phyloP scores from a whole-genome alignment of 1,140 invertebrate species.

The Hormaphis cornu region DNA sequence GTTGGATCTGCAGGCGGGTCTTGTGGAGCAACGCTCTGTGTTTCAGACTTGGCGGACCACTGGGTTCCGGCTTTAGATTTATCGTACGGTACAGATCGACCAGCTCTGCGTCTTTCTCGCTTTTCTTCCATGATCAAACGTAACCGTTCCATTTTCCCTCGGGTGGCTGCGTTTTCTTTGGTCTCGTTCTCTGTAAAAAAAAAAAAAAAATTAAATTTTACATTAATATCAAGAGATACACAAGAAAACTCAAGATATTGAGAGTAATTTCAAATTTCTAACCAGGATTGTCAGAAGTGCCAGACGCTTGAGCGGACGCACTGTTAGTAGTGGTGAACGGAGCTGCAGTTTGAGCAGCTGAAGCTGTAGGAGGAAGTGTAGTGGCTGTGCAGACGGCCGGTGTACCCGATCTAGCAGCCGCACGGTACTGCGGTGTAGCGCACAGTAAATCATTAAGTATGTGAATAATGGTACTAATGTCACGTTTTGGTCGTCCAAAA shows the following conservation, averaged over 20 bases:
- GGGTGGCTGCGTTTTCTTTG: constrained; percentile 66
- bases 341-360: constrained; percentile 8
- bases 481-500: constrained; percentile 76
- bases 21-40: constrained; percentile 29
- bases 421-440: constrained; percentile 59
- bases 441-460: constrained; percentile 88
- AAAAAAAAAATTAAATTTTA: neutral
- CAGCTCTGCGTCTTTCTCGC: constrained; percentile 65
- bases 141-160: constrained; percentile 74
- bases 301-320: neutral
- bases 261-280: neutral
- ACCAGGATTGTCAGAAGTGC: neutral
- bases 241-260: too few relatives aligned
- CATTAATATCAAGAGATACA: neutral
- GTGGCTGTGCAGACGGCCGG: constrained; percentile 22
- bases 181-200: constrained; percentile 33
- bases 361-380: constrained; percentile 8
- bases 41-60: constrained; percentile 36
- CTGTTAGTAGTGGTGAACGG: neutral
- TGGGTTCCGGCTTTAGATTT: constrained; percentile 33
- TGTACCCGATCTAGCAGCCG: constrained; percentile 39
- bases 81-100: constrained; percentile 51
- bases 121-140: constrained; percentile 80
- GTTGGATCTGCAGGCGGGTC: constrained; percentile 16
- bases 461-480: constrained; percentile 89